phyloP scores from a whole-genome alignment of 2,797 vertebrate genomes.

The Enteromius afrohamiltoni region DNA sequence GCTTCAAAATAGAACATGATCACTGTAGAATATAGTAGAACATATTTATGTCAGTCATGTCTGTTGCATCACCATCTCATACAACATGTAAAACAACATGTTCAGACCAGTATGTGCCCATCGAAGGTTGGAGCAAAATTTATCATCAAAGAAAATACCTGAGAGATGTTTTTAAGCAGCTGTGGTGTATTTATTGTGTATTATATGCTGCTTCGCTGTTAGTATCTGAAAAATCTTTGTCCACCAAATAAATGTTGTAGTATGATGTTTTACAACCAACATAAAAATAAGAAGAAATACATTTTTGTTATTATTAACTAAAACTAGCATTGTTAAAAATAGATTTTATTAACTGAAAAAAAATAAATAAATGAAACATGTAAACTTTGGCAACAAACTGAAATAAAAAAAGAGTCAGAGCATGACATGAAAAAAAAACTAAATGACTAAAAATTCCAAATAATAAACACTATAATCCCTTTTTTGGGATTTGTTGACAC shows the following conservation, averaged over 20 bases:
- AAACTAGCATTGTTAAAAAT: neutral
- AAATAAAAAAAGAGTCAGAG: neutral
- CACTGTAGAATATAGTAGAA: neutral
- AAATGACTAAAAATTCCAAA: neutral
- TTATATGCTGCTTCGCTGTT: neutral
- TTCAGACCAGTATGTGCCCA: constrained; percentile 17
- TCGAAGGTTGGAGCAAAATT: neutral
- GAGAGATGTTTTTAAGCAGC: neutral
- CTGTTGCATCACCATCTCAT: neutral
- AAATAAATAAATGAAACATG: neutral
- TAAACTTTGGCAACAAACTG: neutral
- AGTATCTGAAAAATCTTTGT: neutral
- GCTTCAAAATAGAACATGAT: constrained; percentile 49
- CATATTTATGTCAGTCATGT: constrained; percentile 18
- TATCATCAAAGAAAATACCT: neutral
- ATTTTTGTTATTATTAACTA: no score
- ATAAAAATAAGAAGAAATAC: neutral
- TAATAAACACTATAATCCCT: neutral
- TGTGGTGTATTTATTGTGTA: neutral
- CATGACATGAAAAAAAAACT: no score
- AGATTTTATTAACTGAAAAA: neutral
- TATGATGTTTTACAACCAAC: neutral
- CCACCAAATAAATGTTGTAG: neutral
- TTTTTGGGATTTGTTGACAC: no score
- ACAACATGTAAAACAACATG: neutral